Base-by-base conservation (phyloP, 2,797 vertebrate species). In the Hippoglossus hippoglossus region DNA sequence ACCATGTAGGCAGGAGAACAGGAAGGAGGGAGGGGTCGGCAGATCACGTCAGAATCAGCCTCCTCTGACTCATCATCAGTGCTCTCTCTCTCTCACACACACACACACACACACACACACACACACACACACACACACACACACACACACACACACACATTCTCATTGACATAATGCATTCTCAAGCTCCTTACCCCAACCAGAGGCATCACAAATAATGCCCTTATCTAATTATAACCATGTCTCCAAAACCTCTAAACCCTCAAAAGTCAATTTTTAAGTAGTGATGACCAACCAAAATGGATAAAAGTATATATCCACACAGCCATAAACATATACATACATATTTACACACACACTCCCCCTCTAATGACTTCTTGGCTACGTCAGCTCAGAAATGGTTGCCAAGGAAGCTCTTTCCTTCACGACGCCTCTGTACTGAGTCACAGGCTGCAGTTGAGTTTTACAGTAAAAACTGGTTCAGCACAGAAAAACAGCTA, bases 41-140 rank as follows among this genome's bases (percentile, higher is more conserved):
- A 12, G 78, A 80, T 91, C 87, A 86, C 85, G 15, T 93, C 89
- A 89, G 83, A 85, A 73, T 87, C 88, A 86, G 61, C 72, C 75
- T 87, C 63, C 65, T 84, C 74, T 93, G 91, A 93, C 77, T 92
- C 90, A 91, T 86, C 87, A 81, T 36, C 6, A 5, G 58, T 10
- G 19, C 56, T 73, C 49, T 47, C 22, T 74, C 60, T 74, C 63
- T 61, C n/a, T 25, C 62, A 31, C 36, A 10, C 36, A 36, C 58
- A 21, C 41, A 28, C 46, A 64, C 41, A 57, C 31, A 59, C 49
- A 58, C 52, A 41, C 11, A 41, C 11, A 41, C 34, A 31, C 26
- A 19, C 69, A 44, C 34, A 34, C 28, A n/a, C 69, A 44, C 8
- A 24, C 39, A 31, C 47, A n/a, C 34, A 8, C 51, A 51, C 49